These are phyloP conservation scores for Caenorhabditis sinica DNA, from an alignment of 2,888 invertebrate species.

Conservation along the genomic window DNA sequence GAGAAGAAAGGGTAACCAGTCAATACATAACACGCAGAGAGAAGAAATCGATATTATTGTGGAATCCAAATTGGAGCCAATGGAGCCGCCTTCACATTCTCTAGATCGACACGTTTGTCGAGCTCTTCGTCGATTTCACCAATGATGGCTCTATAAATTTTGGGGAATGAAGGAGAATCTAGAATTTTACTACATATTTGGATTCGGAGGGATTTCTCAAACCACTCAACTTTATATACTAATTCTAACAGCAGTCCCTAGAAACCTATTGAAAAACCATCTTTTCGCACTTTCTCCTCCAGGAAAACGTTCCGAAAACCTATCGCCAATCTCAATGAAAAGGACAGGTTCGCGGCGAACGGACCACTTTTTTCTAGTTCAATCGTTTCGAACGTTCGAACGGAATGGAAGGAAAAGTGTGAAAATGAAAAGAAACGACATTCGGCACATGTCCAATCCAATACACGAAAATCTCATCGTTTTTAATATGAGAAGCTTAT, in stretches of 20 bases:
- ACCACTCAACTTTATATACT: neutral
- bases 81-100: slow-evolving; percentile 86
- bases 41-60: slow-evolving; percentile 41
- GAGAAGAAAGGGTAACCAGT: slow-evolving; percentile 16
- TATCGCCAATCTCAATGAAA: too few relatives aligned
- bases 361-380: slow-evolving; percentile 16
- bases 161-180: slow-evolving; percentile 33
- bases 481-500: neutral
- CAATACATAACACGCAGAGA: slow-evolving; percentile 14
- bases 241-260: neutral
- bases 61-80: slow-evolving; percentile 84
- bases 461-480: neutral
- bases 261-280: neutral
- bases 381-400: slow-evolving; percentile 29
- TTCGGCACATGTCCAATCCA: slow-evolving; percentile 3
- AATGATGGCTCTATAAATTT: slow-evolving; percentile 86
- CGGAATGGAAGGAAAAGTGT: slow-evolving; percentile 29
- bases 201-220: neutral
- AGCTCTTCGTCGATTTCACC: slow-evolving; percentile 87
- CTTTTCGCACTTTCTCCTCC: neutral
- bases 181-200: neutral
- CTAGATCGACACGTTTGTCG: slow-evolving; percentile 86
- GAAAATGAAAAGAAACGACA: slow-evolving; percentile 21
- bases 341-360: slow-evolving; percentile 20
- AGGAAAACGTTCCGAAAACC: slow-evolving; percentile 30